Base-by-base conservation (phyloP, 2,888 invertebrate genomes). In the Ditylenchus weischeri region DNA sequence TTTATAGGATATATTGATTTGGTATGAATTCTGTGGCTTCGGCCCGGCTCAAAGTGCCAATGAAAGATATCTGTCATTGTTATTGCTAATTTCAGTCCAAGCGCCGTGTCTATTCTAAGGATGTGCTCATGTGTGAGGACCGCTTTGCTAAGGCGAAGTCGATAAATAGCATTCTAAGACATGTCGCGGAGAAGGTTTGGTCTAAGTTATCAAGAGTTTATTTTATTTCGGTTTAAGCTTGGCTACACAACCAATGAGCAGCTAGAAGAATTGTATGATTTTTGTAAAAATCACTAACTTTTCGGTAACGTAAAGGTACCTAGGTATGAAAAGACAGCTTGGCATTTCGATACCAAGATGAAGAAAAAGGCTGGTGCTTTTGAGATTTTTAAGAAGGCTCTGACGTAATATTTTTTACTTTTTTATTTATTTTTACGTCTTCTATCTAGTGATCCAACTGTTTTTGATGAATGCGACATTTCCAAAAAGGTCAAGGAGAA, bases 371-470 rank as follows among this genome's bases (percentile, higher is more conserved):
- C 93, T 0, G 91, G 92, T 3, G 91, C 94, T 48, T 96, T 93
- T 85, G 98, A 99, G 84, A 91, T 92, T 78, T 99, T 99, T 84
- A 98, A 98, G 86, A 93, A 94, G 86, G 92, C 95, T 75, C 95
- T 96, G 62, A 88, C 90, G 92, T 92, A 86, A 88, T 90, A 60
- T 61, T 66, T 35, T n/a, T 63, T 7, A 4, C n/a, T 54, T 15
- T 6, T 35, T 3, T 62, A 23, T 0, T 18, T 15, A 15, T 62
- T 18, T 48, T 62, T 19, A 21, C n/a, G 13, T 29, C 43, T 43
- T 4, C 29, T 67, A n/a, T 76, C 35, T 85, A 93, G 93, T 75
- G 94, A 96, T 84, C 93, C 95, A 2, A 90, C 90, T 70, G 90
- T 96, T 60, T 87, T 98, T 73, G 91, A 93, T 73, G 96, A 98